A percentile compares a stretch with the other conserved stretches of the same genome.
phyloP scores from a whole-genome alignment of 2,888 invertebrate genomes.

The Euzophera pinguis region DNA sequence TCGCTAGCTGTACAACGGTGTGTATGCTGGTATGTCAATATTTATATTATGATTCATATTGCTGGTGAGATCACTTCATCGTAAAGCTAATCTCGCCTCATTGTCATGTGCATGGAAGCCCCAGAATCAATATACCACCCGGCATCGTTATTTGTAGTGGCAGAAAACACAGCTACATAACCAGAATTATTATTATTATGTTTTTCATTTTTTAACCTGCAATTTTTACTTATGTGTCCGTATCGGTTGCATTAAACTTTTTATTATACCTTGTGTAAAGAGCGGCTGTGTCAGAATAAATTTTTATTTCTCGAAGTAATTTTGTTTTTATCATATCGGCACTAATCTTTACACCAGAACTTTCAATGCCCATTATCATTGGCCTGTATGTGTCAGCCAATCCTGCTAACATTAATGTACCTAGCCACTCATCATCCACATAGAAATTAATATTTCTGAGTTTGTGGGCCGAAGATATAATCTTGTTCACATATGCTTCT shows the following conservation, averaged over 20 bases:
- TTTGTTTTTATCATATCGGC: neutral
- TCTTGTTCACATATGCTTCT: neutral
- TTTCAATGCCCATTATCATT: conserved; percentile 1
- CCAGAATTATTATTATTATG: neutral
- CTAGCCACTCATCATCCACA: neutral
- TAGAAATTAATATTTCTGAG: neutral
- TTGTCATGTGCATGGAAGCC: neutral
- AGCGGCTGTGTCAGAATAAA: conserved; percentile 16
- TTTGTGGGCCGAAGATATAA: neutral
- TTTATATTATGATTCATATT: no score
- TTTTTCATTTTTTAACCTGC: neutral
- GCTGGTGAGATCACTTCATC: no score
- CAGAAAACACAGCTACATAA: neutral
- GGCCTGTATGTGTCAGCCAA: neutral
- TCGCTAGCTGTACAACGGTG: no score
- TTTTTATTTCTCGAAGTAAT: conserved; percentile 13
- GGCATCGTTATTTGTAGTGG: neutral
- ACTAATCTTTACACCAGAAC: neutral
- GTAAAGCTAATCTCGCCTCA: neutral
- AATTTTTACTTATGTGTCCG: neutral
- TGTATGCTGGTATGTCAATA: no score
- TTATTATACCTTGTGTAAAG: conserved; percentile 9
- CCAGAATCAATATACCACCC: neutral
- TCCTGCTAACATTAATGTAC: neutral
- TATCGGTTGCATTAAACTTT: neutral